Evolutionary conservation across 92 coral and sea anemone species (phyloP).

Genomic region (Porites divaricata): DNA sequence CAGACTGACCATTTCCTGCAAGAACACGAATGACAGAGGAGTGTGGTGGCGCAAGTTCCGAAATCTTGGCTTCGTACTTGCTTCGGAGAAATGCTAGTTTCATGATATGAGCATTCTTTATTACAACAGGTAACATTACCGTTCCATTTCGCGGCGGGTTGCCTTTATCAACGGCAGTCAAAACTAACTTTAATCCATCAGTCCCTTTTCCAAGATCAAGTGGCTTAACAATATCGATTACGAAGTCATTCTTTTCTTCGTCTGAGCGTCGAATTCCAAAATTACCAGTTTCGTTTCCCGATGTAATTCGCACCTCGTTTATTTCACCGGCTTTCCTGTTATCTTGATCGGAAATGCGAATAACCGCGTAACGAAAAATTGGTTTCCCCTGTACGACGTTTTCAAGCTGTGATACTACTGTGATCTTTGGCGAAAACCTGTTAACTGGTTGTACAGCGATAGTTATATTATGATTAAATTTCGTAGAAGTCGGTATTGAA

Average conservation of each 20-base stretch:
- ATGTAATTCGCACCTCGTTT: slow-evolving; percentile 77
- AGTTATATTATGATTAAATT: slow-evolving; percentile 60
- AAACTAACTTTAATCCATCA: slow-evolving; percentile 66
- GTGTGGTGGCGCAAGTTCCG: slow-evolving; percentile 85
- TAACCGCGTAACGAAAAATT: slow-evolving; percentile 63
- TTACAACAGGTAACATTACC: slow-evolving; percentile 55
- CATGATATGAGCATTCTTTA: slow-evolving; percentile 69
- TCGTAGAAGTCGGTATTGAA: slow-evolving; percentile 52
- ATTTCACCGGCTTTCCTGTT: slow-evolving; percentile 83
- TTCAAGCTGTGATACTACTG: slow-evolving; percentile 60
- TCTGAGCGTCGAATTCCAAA: slow-evolving; percentile 72
- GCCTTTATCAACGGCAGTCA: slow-evolving; percentile 86
- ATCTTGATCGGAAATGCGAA: slow-evolving; percentile 81
- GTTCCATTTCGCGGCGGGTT: slow-evolving; percentile 77
- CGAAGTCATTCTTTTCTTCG: slow-evolving; percentile 55
- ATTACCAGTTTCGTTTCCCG: slow-evolving; percentile 71
- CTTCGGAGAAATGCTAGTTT: slow-evolving; percentile 65
- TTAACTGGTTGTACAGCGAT: slow-evolving; percentile 77
- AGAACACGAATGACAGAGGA: slow-evolving; percentile 76
- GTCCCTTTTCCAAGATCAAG: slow-evolving; percentile 70
- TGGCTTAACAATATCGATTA: slow-evolving; percentile 71
- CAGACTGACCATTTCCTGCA: slow-evolving; percentile 71
- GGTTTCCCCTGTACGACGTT: slow-evolving; percentile 61
- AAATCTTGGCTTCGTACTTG: slow-evolving; percentile 72
- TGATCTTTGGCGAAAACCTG: slow-evolving; percentile 79